Evolutionary conservation across 2,888 invertebrate species (phyloP).

Genomic region (Dasysyrphus albostriatus): DNA sequence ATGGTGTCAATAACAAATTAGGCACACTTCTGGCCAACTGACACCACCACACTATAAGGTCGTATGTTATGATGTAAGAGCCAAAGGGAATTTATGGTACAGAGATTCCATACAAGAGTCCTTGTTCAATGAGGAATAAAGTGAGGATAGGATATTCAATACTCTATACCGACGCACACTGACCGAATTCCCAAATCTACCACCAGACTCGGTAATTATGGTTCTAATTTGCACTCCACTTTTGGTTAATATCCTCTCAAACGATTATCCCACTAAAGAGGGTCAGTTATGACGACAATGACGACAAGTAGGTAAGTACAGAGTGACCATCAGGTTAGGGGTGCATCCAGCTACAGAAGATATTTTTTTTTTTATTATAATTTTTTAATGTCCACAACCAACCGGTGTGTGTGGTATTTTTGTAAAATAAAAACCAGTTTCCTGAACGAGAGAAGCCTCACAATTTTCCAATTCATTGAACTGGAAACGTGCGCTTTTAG

Average conservation of each 20-base stretch:
- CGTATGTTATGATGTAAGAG: constrained; percentile 58
- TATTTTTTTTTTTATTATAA: not conserved
- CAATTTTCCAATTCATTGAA: constrained; percentile 74
- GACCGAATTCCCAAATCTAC: constrained; percentile 58
- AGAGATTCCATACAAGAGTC: constrained; percentile 53
- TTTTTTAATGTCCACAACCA: constrained; percentile 3
- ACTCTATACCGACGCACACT: constrained; percentile 21
- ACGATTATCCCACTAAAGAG: constrained; percentile 62
- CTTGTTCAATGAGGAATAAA: constrained; percentile 25
- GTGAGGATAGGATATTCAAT: constrained; percentile 47
- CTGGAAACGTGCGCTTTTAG: constrained; percentile 69
- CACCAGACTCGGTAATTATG: constrained; percentile 57
- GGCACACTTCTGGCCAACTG: constrained; percentile 75
- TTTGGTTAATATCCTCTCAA: constrained; percentile 56
- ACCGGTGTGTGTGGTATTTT: constrained; percentile 55
- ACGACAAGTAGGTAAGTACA: too few relatives aligned
- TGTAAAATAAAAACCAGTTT: constrained; percentile 67
- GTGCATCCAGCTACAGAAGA: not conserved
- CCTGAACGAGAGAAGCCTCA: constrained; percentile 50
- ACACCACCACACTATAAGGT: constrained; percentile 50
- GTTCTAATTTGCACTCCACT: constrained; percentile 71
- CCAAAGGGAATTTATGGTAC: constrained; percentile 6
- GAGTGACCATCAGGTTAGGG: constrained; percentile 6
- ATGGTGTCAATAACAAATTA: constrained; percentile 69
- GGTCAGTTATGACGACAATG: constrained; percentile 26